Evolutionary conservation across 2,888 invertebrate genomes (phyloP).

Genomic region (Leptopterna dolabrata): DNA sequence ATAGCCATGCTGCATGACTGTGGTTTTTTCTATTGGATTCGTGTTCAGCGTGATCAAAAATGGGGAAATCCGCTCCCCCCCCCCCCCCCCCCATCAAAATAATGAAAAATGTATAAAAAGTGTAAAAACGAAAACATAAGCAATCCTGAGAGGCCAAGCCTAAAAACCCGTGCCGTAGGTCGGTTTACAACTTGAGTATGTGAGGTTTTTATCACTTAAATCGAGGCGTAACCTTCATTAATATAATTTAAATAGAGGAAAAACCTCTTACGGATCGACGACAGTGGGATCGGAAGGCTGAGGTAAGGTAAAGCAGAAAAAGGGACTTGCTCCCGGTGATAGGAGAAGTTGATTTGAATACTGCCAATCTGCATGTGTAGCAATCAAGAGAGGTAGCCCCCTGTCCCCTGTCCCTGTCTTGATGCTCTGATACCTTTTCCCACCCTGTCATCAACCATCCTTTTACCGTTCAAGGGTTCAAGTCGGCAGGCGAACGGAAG

Average conservation of each 20-base stretch:
- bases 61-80: no score
- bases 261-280: neutral
- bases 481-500: neutral
- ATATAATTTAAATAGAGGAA: neutral
- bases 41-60: no score
- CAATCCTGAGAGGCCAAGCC: no score
- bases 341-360: constrained; percentile 33
- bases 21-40: no score
- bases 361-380: constrained; percentile 38
- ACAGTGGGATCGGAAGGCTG: neutral
- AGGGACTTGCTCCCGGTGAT: constrained; percentile 1
- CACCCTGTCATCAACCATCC: neutral
- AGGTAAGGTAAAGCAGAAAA: neutral
- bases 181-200: no score
- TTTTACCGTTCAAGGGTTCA: neutral
- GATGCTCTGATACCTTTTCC: neutral
- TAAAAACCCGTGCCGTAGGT: no score
- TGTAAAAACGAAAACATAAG: no score
- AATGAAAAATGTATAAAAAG: no score
- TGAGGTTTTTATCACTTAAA: no score
- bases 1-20: no score
- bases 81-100: no score
- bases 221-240: no score
- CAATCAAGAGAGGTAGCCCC: constrained; percentile 27
- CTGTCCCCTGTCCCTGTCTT: neutral